phyloP scores from a whole-genome alignment of 2,113 vertebrate species.

The Nycticorax nycticorax region DNA sequence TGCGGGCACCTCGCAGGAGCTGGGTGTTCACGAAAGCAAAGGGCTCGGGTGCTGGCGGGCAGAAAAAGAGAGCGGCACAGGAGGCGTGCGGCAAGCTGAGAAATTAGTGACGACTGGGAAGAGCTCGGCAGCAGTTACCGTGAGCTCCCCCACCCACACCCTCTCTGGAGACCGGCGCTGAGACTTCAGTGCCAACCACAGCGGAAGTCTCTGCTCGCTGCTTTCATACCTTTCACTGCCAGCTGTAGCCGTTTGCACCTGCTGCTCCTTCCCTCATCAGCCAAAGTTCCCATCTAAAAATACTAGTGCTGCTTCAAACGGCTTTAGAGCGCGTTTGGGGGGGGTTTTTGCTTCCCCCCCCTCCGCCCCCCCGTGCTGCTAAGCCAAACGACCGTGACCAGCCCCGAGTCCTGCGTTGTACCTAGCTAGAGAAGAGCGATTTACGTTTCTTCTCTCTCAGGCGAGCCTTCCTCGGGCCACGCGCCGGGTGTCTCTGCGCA shows the following conservation, averaged over 20 bases:
- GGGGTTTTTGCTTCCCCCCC: background rate
- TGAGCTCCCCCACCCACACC: slow-evolving; percentile 15
- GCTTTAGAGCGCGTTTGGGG: background rate
- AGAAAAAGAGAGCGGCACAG: background rate
- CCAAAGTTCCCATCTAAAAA: slow-evolving; percentile 45
- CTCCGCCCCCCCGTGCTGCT: background rate
- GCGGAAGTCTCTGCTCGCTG: slow-evolving; percentile 63
- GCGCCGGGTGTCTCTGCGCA: background rate
- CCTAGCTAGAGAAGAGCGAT: background rate
- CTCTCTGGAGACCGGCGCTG: slow-evolving; percentile 45
- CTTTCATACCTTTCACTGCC: slow-evolving; percentile 79
- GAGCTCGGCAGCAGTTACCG: background rate
- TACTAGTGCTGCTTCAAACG: background rate
- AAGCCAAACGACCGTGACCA: background rate
- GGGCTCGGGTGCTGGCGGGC: background rate
- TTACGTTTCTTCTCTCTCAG: background rate
- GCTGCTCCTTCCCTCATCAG: slow-evolving; percentile 4
- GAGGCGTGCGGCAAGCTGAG: background rate
- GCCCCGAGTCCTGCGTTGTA: rapidly evolving
- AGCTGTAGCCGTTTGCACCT: slow-evolving; percentile 72
- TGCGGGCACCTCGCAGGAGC: background rate
- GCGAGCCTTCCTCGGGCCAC: background rate
- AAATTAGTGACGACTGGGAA: background rate
- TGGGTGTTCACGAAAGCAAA: background rate
- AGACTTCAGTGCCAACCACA: slow-evolving; percentile 56